A percentile compares a stretch with the other conserved stretches of the same genome.
Evolutionary conservation across 1,140 invertebrate species (phyloP).

Genomic region (Andricus grossulariae): DNA sequence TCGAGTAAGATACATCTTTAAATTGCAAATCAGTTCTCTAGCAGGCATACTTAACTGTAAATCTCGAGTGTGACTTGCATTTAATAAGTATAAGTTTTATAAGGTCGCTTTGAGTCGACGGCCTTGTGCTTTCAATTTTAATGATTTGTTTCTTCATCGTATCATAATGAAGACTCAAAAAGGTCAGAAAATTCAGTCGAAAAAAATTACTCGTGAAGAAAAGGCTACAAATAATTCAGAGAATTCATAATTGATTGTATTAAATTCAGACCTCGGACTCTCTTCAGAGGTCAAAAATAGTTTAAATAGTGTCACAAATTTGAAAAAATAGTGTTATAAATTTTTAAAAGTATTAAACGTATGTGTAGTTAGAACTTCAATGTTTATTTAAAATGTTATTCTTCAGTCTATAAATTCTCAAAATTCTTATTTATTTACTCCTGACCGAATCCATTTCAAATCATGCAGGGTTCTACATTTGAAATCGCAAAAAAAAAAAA

Average conservation of each 20-base stretch:
- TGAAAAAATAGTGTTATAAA: too few species aligned
- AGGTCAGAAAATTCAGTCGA: too few species aligned
- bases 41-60: slow-evolving; percentile 49
- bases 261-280: too few species aligned
- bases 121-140: slow-evolving; percentile 29
- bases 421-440: too few species aligned
- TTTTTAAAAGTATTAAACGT: too few species aligned
- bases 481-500: too few species aligned
- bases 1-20: slow-evolving; percentile 5
- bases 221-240: neutral
- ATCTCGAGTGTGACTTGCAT: slow-evolving; percentile 41
- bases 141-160: slow-evolving; percentile 3
- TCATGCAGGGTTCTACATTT: accelerated
- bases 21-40: slow-evolving; percentile 25
- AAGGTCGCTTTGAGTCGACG: slow-evolving; percentile 24
- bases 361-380: too few species aligned
- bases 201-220: neutral
- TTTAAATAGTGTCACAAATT: too few species aligned
- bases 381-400: too few species aligned
- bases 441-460: too few species aligned
- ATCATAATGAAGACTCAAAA: neutral
- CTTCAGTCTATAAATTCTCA: too few species aligned
- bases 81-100: slow-evolving; percentile 35
- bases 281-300: too few species aligned
- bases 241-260: neutral